A percentile compares a stretch with the other conserved stretches of the same genome.
Conservation (phyloP, 2,113 vertebrate species). For the Ciconia stormi region DNA sequence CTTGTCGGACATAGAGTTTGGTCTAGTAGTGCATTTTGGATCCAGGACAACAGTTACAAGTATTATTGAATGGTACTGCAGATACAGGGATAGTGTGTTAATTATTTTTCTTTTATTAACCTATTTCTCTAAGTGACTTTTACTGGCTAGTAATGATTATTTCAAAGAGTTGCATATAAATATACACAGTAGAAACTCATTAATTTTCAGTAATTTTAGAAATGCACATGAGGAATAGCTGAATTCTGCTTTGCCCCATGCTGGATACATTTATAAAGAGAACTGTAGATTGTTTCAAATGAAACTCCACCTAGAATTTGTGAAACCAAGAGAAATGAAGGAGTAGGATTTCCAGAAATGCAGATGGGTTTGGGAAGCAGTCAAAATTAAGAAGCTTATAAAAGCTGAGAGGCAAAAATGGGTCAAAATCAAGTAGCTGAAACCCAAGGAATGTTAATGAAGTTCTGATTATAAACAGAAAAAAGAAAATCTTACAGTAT, state of each 20-base stretch:
- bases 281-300: background rate
- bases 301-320: background rate
- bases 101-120: background rate
- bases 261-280: background rate
- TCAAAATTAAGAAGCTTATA: background rate
- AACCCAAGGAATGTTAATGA: background rate
- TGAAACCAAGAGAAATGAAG: background rate
- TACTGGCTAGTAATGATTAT: background rate
- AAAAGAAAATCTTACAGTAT: background rate
- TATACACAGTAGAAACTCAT: background rate
- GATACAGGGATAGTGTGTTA: background rate
- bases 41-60: background rate
- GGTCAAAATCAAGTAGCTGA: background rate
- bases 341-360: background rate
- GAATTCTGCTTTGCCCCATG: background rate
- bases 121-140: background rate
- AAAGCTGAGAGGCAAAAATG: background rate
- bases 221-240: background rate
- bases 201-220: slow-evolving; percentile 18
- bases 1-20: background rate
- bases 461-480: background rate
- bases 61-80: background rate
- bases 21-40: background rate
- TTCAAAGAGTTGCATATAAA: slow-evolving; percentile 37
- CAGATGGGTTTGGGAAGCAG: background rate